Evolutionary conservation across 2,797 vertebrate genomes (phyloP), one percentile per base, ranked within the genome.

Genomic region (Falco berigora): DNA sequence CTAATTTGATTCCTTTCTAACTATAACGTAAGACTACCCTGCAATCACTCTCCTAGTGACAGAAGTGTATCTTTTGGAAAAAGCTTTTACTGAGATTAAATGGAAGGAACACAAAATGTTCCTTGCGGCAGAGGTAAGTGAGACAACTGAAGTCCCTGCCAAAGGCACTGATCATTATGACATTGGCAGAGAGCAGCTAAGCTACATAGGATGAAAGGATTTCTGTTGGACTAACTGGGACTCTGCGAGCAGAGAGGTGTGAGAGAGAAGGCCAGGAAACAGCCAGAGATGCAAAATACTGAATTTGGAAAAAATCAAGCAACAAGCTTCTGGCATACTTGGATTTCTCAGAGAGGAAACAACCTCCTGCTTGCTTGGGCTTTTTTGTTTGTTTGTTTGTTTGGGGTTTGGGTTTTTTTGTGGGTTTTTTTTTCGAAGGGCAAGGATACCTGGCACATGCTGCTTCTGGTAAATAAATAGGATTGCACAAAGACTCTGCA

Each of bases 401-500:
- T 76, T 84, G 38, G 38, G 38, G 38, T 78, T 42, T 42, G 40
- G 40, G 28, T 25, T 49, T 56, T 52, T n/a, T 58, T 52, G 18
- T 46, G 53, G 15, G 42, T 14, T 40, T n/a, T 30, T 56, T 56
- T 52, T n/a, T 58, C n/a, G 16, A 42, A 50, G 15, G 49, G 17
- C 47, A 77, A 79, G 22, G 46, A 86, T 50, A 87, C n/a, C 76
- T 84, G 80, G 86, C 86, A 84, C 11, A 3, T 15, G 46, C 5
- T 69, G 46, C 5, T 69, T 62, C 77, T 91, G 63, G 62, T 71
- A 86, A 95, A 88, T 90, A 79, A 90, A 85, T 81, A 79, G 52
- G 55, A 75, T 50, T 79, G 42, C 56, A 94, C 74, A 96, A 96
- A 96, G 84, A 24, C 77, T 89, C 88, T 79, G 67, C 67, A 75